Conservation (phyloP, 2,888 invertebrate genomes). For the Helleia helle region DNA sequence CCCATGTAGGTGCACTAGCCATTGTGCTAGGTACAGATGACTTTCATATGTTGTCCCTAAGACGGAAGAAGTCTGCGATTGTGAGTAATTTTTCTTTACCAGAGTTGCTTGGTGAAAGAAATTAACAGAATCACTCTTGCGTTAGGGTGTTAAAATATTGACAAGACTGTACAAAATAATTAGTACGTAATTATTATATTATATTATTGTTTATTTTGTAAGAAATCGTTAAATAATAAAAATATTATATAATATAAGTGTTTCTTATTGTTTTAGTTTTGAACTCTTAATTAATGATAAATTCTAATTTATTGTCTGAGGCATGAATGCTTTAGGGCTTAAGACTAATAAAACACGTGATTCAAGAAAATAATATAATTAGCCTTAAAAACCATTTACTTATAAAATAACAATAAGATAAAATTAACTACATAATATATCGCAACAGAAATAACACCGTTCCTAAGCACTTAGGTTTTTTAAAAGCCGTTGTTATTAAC, state of each 20-base stretch:
- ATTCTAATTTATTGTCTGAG: too few species aligned
- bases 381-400: constrained; percentile 47
- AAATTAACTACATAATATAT: constrained; percentile 21
- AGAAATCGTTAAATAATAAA: background rate
- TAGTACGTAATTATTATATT: background rate
- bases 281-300: too few species aligned
- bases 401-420: constrained; percentile 34
- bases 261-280: too few species aligned
- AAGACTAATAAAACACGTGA: constrained; percentile 38
- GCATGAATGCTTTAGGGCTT: too few species aligned
- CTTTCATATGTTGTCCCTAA: too few species aligned
- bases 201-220: background rate
- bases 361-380: constrained; percentile 58
- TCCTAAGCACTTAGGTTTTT: constrained; percentile 1
- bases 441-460: constrained; percentile 24
- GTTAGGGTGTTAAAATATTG: background rate
- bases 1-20: too few species aligned
- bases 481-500: background rate
- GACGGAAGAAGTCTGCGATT: too few species aligned
- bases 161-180: background rate
- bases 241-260: background rate
- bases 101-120: background rate
- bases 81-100: background rate
- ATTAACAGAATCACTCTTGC: background rate
- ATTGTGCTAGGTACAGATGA: too few species aligned